Conservation (phyloP, 2,797 vertebrate species). For the Phrynocephalus guinanensis region DNA sequence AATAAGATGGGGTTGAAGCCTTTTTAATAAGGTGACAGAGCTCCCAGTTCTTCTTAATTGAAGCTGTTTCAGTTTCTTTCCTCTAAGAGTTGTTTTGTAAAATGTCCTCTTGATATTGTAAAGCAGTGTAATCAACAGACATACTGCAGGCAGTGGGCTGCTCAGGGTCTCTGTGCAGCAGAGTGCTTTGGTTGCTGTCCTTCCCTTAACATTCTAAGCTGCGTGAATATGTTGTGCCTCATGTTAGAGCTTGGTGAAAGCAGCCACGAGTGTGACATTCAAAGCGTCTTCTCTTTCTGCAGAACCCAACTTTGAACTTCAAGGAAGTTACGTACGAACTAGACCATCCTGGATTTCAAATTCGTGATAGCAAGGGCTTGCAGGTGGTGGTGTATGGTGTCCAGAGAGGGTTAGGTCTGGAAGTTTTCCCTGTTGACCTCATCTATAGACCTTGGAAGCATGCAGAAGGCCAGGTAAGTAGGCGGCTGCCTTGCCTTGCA, state of each 20-base stretch:
- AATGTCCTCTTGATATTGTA: no score
- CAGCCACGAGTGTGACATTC: background rate
- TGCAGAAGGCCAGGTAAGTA: slow-evolving; percentile 94
- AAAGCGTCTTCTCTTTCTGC: slow-evolving; percentile 21
- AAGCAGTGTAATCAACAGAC: no score
- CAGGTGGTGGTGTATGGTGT: slow-evolving; percentile 97
- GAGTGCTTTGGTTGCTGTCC: no score
- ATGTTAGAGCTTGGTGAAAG: background rate
- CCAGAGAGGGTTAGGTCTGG: slow-evolving; percentile 94
- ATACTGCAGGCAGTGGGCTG: no score
- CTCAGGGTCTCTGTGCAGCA: no score
- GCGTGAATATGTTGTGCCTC: background rate
- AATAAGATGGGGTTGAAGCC: no score
- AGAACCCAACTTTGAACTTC: slow-evolving; percentile 98
- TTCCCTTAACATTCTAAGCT: background rate
- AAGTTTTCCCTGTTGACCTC: slow-evolving; percentile 97
- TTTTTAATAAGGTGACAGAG: no score
- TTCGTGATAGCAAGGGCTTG: slow-evolving; percentile 97
- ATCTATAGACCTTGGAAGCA: slow-evolving; percentile 99
- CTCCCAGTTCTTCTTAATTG: no score
- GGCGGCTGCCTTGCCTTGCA: background rate
- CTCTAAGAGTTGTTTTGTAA: no score
- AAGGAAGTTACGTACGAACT: slow-evolving; percentile 99
- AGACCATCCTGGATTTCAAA: slow-evolving; percentile 94
- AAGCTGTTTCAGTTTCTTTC: no score